phyloP scores from a whole-genome alignment of 2,797 vertebrate species.

The Cirrhinus molitorella region DNA sequence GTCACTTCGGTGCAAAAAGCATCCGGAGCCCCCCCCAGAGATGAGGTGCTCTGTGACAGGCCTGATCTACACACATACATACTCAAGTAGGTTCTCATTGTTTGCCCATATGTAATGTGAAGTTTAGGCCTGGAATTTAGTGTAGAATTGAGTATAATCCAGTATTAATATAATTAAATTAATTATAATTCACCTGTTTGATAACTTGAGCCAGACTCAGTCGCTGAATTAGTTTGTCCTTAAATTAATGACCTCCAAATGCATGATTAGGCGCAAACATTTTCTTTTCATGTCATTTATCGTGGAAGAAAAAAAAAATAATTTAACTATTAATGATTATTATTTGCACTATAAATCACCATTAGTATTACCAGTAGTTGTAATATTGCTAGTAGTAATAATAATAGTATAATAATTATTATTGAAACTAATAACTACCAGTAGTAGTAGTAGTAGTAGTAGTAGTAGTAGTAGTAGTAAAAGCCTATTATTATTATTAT shows the following conservation, averaged over 20 bases:
- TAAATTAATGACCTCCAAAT: neutral
- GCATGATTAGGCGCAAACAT: neutral
- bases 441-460: too few relatives aligned
- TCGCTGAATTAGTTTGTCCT: neutral
- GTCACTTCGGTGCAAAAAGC: conserved; percentile 62
- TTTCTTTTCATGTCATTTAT: too few relatives aligned
- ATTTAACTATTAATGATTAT: too few relatives aligned
- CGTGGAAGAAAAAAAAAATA: too few relatives aligned
- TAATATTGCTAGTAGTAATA: too few relatives aligned
- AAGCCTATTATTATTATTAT: too few relatives aligned
- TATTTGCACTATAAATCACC: too few relatives aligned
- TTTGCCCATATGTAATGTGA: neutral
- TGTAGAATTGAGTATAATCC: neutral
- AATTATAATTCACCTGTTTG: neutral
- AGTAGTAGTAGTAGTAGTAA: too few relatives aligned
- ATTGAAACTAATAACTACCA: too few relatives aligned
- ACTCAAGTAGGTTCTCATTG: neutral
- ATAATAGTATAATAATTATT: too few relatives aligned
- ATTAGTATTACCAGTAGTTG: too few relatives aligned
- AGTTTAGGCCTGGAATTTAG: neutral
- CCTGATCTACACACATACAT: neutral
- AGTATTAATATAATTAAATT: neutral
- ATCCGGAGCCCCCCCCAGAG: conserved; percentile 51
- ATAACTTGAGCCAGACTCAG: neutral
- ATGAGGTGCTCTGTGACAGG: conserved; percentile 46